phyloP scores from a whole-genome alignment of 1,140 invertebrate species.

The Apis mellifera region Amel_HAv3.1 CM009933.2:11621501-11622000 shows the following conservation, averaged over 20 bases:
- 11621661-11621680: constrained; percentile 78
- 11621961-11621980: constrained; percentile 99
- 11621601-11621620: constrained; percentile 91
- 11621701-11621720: constrained; percentile 96
- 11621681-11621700: constrained; percentile 82
- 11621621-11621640: constrained; percentile 85
- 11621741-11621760: constrained; percentile 90
- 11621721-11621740: constrained; percentile 91
- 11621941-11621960: constrained; percentile 98
- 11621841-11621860: constrained; percentile 78
- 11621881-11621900: constrained; percentile 85
- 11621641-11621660: too few relatives aligned
- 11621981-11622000: too few relatives aligned
- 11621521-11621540: constrained; percentile 79
- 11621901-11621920: constrained; percentile 97
- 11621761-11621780: constrained; percentile 90
- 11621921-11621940: constrained; percentile 99
- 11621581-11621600: constrained; percentile 87
- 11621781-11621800: constrained; percentile 79
- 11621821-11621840: constrained; percentile 74
- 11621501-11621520: constrained; percentile 78
- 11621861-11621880: constrained; percentile 81
- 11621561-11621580: constrained; percentile 79
- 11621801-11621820: constrained; percentile 78
- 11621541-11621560: too few relatives aligned